These are phyloP conservation scores for Bergia puertoricense DNA, from an alignment of 92 coral and sea anemone genomes.

Conservation along the genomic window DNA sequence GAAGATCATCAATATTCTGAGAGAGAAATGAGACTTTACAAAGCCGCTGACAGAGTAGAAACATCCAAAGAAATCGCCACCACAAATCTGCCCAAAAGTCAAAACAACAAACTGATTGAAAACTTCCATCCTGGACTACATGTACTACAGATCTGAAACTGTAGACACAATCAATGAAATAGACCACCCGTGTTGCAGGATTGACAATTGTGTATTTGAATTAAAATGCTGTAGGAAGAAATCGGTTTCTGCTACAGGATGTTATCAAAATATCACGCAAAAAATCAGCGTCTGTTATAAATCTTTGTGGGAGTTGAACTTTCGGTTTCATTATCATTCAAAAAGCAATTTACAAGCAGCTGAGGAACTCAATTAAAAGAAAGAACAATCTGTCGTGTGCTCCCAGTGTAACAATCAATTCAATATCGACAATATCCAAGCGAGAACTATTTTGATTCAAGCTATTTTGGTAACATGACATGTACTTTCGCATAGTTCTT, in stretches of 20 bases:
- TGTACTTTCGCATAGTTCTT: slow-evolving; percentile 11
- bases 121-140: background rate
- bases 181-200: background rate
- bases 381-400: background rate
- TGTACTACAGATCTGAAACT: background rate
- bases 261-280: background rate
- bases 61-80: background rate
- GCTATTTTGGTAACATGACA: slow-evolving; percentile 39
- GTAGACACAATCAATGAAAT: background rate
- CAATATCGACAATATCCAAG: slow-evolving; percentile 24
- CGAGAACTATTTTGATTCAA: background rate
- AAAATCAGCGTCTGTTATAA: background rate
- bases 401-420: slow-evolving; percentile 18
- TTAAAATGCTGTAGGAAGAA: background rate
- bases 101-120: background rate
- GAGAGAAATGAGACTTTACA: background rate
- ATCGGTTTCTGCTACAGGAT: background rate
- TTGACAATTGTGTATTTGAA: background rate
- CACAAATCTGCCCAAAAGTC: background rate
- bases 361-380: background rate
- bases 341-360: slow-evolving; percentile 24
- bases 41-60: background rate
- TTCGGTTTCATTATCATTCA: background rate
- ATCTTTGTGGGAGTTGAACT: slow-evolving; percentile 2
- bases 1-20: background rate